Base-by-base conservation (phyloP, 2,888 invertebrate genomes). In the Acleris emargana region DNA sequence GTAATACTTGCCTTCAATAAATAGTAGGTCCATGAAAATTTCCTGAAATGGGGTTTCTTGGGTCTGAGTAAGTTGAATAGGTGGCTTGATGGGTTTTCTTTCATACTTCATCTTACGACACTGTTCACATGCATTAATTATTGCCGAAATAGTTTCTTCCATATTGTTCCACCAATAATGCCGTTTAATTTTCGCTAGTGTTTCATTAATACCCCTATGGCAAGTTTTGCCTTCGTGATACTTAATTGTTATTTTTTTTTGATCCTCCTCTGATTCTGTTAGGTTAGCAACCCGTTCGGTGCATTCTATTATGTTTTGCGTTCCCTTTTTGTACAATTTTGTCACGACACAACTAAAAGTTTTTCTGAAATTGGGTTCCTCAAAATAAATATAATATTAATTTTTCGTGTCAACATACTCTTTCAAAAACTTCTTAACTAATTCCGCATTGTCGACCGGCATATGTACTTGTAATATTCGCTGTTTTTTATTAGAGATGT, bases 191-290 rank as follows among this genome's bases (percentile, higher is more conserved):
- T 64, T 53, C 1, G 55, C 25, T 3, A 70, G 0, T 0, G 73
- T 75, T 69, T 76, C 72, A 2, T 62, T 72, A 9, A 76, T 74
- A 1, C 74, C 73, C 3, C 73, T 17, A 25, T 76, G 73, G 17
- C 71, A 71, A 0, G 71, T 73, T 68, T 71, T 73, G 0, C 75
- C 74, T 45, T 53, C 32, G 38, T 74, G 73, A 18, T 73, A 69
- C 67, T 72, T 72, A 0, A 58, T 5, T 4, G 73, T 51, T 0
- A 73, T 18, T 6, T 57, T 57, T 3, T 17, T 25, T 62, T 74
- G 73, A 7, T 74, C 73, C 0, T 61, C 17, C 50, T 75, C 73
- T 32, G 53, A 17, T 16, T 69, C 66, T 38, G 62, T 60, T 22
- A 20, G 20, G 9, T 22, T 28, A 9, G 6, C 20, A 5, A 75